These are phyloP conservation scores for Helleia helle DNA, from an alignment of 2,888 invertebrate species.

Conservation along the genomic window DNA sequence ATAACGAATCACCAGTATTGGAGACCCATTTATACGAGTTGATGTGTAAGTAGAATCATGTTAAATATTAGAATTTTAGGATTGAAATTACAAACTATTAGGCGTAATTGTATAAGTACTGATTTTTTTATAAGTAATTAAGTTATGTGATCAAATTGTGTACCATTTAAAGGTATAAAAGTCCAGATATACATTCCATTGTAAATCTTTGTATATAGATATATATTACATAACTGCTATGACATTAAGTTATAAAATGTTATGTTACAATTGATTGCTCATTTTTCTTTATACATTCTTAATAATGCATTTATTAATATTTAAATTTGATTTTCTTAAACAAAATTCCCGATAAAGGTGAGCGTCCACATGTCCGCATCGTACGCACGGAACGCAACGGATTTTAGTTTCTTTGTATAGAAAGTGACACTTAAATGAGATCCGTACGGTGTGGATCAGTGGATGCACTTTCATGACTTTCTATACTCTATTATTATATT, in stretches of 20 bases:
- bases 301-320: slow-evolving; percentile 47
- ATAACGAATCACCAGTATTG: slow-evolving; percentile 49
- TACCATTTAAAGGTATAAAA: slow-evolving; percentile 48
- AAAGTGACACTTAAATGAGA: too few relatives aligned
- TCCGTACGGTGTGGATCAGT: too few relatives aligned
- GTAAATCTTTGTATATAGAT: slow-evolving; percentile 48
- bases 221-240: too few relatives aligned
- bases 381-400: too few relatives aligned
- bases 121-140: slow-evolving; percentile 50
- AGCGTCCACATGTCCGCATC: too few relatives aligned
- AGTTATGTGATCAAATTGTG: slow-evolving; percentile 36
- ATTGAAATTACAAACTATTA: slow-evolving; percentile 23
- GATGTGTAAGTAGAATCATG: slow-evolving; percentile 38
- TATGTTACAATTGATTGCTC: slow-evolving; percentile 58
- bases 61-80: slow-evolving; percentile 21
- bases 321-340: too few relatives aligned
- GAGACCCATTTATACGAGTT: slow-evolving; percentile 41
- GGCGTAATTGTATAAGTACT: slow-evolving; percentile 48
- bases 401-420: too few relatives aligned
- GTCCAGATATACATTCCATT: slow-evolving; percentile 71
- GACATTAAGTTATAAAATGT: slow-evolving; percentile 68
- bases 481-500: too few relatives aligned
- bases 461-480: too few relatives aligned
- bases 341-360: too few relatives aligned
- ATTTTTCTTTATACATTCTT: slow-evolving; percentile 37